Conservation (phyloP, 2,797 vertebrate genomes). For the Argyrosomus regius region DNA sequence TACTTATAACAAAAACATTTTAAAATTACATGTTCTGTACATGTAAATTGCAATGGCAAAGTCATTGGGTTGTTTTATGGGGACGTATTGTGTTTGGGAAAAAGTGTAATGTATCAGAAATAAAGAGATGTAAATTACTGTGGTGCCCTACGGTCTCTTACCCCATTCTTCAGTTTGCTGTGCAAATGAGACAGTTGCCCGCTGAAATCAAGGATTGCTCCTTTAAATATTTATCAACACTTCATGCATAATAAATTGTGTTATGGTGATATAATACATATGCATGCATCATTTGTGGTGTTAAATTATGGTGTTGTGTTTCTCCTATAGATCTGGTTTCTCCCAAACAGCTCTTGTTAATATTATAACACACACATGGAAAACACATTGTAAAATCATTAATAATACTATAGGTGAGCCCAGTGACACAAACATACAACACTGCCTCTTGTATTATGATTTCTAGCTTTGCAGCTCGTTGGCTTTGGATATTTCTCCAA, state of each 20-base stretch:
- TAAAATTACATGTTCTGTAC: neutral
- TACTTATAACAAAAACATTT: neutral
- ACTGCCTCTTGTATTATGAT: neutral
- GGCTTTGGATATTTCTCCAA: neutral
- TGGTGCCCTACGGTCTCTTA: slow-evolving; percentile 6
- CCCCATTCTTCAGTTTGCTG: slow-evolving; percentile 21
- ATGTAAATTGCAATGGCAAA: neutral
- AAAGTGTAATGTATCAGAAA: neutral
- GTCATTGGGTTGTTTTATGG: neutral
- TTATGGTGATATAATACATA: slow-evolving; percentile 31
- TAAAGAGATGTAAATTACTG: neutral
- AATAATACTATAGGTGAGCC: neutral
- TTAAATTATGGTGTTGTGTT: slow-evolving; percentile 14
- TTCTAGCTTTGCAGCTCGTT: neutral
- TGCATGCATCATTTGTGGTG: slow-evolving; percentile 15
- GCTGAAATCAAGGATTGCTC: slow-evolving; percentile 28
- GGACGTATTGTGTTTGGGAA: neutral
- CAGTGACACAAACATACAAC: slow-evolving; percentile 1
- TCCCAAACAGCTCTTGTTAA: neutral
- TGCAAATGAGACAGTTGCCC: slow-evolving; percentile 28
- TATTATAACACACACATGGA: neutral
- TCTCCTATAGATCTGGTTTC: slow-evolving; percentile 11
- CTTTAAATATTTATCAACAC: slow-evolving; percentile 39
- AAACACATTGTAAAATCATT: neutral
- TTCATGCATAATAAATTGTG: slow-evolving; percentile 43